Base-by-base conservation (phyloP, 1,140 invertebrate genomes). In the Drosophila asahinai region DNA sequence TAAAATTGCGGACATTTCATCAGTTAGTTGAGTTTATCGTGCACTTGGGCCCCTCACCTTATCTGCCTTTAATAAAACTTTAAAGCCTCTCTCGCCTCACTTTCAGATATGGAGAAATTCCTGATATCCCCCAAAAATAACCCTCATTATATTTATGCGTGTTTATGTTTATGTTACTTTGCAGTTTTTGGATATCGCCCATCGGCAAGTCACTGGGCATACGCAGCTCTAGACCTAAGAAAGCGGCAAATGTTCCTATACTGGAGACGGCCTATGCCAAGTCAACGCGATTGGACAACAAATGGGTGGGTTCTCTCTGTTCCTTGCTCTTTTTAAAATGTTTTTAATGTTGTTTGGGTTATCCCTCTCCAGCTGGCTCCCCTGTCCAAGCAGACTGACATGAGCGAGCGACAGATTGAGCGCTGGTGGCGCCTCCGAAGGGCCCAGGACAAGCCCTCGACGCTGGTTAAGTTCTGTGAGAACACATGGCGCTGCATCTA, bases 381-480 rank as follows among this genome's bases (percentile, higher is more conserved):
- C 8, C 93, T 98, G 83, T 95, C 97, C 15, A 98, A 99, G 93
- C 97, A 98, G 93, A 93, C 97, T 62, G 97, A 98, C 93, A 95
- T 97, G 95, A 95, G 95, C n/a, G 97, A 97, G 92, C 94, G 98
- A 59, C 96, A 98, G 93, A 96, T 99, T 59, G 97, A 99, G 93
- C 94, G 97, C 62, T 99, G 98, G 98, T 95, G 98, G 92, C 94
- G 98, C 60, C 94, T 97, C 25, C 94, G 98, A 45, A 94, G 96
- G 64, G 95, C 95, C 51, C 96, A 97, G 93, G 97, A 98, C 84
- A 97, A 96, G 91, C 97, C 97, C 1, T 97, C 97, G 12, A 97
- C 96, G 9, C 94, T 99, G 43, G 95, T 96, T n/a, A 99, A 98
- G 93, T 99, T 99, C 93, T 97, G 96, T 90, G 98, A 99, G 94